A percentile compares a stretch with the other conserved stretches of the same genome.
These are phyloP conservation scores for Drosophila subobscura DNA, from an alignment of 1,140 invertebrate genomes.

Conservation along the genomic window DNA sequence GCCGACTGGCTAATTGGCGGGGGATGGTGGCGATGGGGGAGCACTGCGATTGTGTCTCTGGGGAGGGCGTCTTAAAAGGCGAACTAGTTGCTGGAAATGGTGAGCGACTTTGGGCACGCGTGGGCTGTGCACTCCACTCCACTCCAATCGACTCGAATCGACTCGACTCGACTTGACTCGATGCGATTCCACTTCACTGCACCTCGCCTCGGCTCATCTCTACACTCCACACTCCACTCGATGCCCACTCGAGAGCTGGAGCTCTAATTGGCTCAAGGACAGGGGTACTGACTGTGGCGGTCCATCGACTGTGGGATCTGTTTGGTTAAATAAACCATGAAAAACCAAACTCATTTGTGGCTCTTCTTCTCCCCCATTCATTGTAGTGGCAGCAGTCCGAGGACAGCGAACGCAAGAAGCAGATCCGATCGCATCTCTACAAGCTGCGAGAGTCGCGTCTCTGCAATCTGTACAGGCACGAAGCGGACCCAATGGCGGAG, in stretches of 20 bases:
- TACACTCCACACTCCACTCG: constrained; percentile 4
- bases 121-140: constrained; percentile 34
- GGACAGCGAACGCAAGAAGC: constrained; percentile 92
- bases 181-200: constrained; percentile 27
- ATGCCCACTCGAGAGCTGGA: constrained; percentile 1
- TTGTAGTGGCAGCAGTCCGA: constrained; percentile 93
- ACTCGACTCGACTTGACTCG: constrained; percentile 1
- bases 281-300: constrained; percentile 1
- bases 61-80: constrained; percentile 35
- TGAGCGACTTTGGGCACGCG: constrained; percentile 4
- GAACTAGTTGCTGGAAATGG: constrained; percentile 10
- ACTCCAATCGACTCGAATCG: constrained; percentile 13
- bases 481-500: constrained; percentile 65
- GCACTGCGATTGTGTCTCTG: constrained; percentile 10
- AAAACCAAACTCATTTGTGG: not conserved
- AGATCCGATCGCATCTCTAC: constrained; percentile 93
- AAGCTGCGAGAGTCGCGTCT: constrained; percentile 90
- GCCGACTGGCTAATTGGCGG: constrained; percentile 51
- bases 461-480: constrained; percentile 87
- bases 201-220: not conserved
- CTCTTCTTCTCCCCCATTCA: not conserved
- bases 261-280: constrained; percentile 74
- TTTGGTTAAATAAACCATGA: no score
- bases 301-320: not conserved
- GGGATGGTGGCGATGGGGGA: not conserved